phyloP scores from a whole-genome alignment of 2,797 vertebrate genomes.

The Notolepis coatsorum region DNA sequence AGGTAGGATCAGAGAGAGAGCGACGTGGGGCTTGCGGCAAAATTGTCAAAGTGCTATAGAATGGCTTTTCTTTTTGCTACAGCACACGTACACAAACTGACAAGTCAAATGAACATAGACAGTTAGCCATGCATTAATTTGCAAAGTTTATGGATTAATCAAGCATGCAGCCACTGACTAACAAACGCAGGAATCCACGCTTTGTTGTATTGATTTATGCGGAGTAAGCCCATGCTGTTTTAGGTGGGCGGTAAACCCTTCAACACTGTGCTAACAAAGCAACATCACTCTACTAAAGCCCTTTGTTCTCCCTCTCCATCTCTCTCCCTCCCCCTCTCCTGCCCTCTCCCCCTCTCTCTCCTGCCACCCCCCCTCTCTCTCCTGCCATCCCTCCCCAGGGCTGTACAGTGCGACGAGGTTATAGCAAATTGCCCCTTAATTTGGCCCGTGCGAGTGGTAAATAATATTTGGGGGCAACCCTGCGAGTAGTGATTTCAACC shows the following conservation, averaged over 20 bases:
- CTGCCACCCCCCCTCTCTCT: neutral
- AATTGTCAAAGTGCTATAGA: neutral
- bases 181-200: conserved; percentile 9
- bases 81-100: neutral
- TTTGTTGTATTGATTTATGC: conserved; percentile 32
- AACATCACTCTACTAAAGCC: conserved; percentile 24
- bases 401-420: too few species aligned
- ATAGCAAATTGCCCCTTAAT: too few species aligned
- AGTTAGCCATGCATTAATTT: neutral
- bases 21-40: neutral
- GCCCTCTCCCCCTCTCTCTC: neutral
- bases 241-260: conserved; percentile 33
- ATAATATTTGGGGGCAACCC: too few species aligned
- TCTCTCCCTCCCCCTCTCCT: neutral
- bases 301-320: neutral
- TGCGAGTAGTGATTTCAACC: too few species aligned
- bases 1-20: too few species aligned
- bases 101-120: neutral
- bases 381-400: neutral
- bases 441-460: too few species aligned
- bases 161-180: neutral
- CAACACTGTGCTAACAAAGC: conserved; percentile 36
- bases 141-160: conserved; percentile 10
- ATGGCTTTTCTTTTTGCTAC: neutral
- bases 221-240: conserved; percentile 19